These are phyloP conservation scores for Chymomyza procnemis DNA, from an alignment of 2,888 invertebrate species.

Conservation along the genomic window DNA sequence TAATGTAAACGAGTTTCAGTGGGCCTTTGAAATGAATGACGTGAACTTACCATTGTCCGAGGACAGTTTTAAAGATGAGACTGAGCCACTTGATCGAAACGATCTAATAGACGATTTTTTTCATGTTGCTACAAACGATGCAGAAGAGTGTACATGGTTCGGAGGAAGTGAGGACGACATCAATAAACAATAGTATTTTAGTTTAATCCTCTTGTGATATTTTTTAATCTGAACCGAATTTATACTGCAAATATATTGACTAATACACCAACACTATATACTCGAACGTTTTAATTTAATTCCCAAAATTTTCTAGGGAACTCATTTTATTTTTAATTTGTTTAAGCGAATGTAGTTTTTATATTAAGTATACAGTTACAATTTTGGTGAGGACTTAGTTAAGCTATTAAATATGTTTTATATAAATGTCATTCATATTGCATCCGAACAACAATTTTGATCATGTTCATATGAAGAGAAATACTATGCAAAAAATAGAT, in stretches of 20 bases:
- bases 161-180: too few species aligned
- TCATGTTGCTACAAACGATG: background rate
- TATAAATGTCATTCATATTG: background rate
- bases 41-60: too few species aligned
- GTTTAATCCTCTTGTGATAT: too few species aligned
- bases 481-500: conserved; percentile 63
- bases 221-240: too few species aligned
- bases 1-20: too few species aligned
- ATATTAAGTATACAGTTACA: background rate
- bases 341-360: background rate
- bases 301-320: background rate
- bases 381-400: background rate
- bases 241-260: background rate
- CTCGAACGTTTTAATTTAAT: background rate
- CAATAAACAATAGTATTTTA: too few species aligned
- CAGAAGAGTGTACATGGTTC: too few species aligned
- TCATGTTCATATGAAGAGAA: conserved; percentile 65
- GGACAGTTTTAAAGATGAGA: too few species aligned
- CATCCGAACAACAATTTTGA: background rate
- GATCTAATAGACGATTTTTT: too few species aligned
- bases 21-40: too few species aligned
- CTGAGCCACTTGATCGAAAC: too few species aligned
- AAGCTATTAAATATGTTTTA: background rate
- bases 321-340: background rate
- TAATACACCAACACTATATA: background rate